These are phyloP conservation scores for Rhincodon typus DNA, from an alignment of 2,797 vertebrate genomes.

Conservation along the genomic window DNA sequence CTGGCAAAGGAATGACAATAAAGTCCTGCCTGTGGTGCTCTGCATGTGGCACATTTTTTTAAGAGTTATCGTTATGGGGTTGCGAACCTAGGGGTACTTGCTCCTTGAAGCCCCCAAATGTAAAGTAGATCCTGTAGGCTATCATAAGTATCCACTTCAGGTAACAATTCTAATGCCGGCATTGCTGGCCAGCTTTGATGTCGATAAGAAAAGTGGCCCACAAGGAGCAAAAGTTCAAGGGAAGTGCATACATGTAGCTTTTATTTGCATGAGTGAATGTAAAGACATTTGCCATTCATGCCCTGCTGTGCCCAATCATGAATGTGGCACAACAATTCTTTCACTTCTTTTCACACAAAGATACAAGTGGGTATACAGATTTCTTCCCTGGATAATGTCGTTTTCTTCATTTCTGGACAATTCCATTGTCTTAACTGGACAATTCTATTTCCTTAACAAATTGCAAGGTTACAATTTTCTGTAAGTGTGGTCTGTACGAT, in stretches of 20 bases:
- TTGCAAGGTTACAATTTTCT: neutral
- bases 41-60: neutral
- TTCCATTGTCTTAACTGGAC: neutral
- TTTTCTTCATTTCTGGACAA: neutral
- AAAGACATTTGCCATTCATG: neutral
- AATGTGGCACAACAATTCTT: conserved; percentile 1
- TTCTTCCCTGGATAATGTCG: neutral
- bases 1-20: neutral
- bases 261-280: neutral
- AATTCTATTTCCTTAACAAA: neutral
- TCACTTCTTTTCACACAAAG: neutral
- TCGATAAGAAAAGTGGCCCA: neutral
- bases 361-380: neutral
- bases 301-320: neutral
- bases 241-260: neutral
- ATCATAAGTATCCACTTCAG: neutral
- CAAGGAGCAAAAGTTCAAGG: neutral
- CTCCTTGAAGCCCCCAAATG: neutral
- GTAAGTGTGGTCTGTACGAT: neutral
- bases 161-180: neutral
- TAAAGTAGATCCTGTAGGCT: neutral
- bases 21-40: neutral
- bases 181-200: neutral
- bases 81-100: neutral
- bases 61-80: neutral